phyloP scores from a whole-genome alignment of 2,888 invertebrate genomes.

The Polydrusus tereticollis region DNA sequence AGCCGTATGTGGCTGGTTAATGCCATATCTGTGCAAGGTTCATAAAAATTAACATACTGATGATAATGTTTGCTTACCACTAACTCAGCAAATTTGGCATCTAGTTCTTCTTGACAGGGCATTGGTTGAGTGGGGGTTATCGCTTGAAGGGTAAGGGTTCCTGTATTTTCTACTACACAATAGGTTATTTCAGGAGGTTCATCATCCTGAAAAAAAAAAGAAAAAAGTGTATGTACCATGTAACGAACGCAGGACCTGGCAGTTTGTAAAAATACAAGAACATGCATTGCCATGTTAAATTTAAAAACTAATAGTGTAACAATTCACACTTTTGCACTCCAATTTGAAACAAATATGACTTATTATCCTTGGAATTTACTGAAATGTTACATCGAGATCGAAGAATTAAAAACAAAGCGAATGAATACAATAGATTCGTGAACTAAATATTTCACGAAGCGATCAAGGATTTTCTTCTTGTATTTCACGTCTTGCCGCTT shows the following conservation, averaged over 20 bases:
- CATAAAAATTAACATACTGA: too few relatives aligned
- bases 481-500: constrained; percentile 14
- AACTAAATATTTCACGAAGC: constrained; percentile 45
- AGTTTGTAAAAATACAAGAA: too few relatives aligned
- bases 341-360: not conserved
- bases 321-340: not conserved
- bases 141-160: constrained; percentile 86
- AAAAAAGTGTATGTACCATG: too few relatives aligned
- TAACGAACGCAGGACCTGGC: too few relatives aligned
- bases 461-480: constrained; percentile 40
- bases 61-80: constrained; percentile 75
- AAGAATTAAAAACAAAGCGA: constrained; percentile 30
- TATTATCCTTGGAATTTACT: constrained; percentile 17
- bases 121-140: constrained; percentile 94
- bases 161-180: constrained; percentile 92
- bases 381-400: constrained; percentile 28
- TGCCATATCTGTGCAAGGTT: too few relatives aligned
- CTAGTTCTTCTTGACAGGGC: constrained; percentile 93
- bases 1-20: too few relatives aligned
- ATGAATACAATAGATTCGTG: constrained; percentile 40
- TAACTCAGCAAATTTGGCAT: constrained; percentile 93
- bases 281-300: too few relatives aligned
- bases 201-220: constrained; percentile 78
- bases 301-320: not conserved
- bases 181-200: constrained; percentile 96